Evolutionary conservation across 2,797 vertebrate genomes (phyloP), one percentile per base, ranked within the genome.

Genomic region (Podargus strigoides): DNA sequence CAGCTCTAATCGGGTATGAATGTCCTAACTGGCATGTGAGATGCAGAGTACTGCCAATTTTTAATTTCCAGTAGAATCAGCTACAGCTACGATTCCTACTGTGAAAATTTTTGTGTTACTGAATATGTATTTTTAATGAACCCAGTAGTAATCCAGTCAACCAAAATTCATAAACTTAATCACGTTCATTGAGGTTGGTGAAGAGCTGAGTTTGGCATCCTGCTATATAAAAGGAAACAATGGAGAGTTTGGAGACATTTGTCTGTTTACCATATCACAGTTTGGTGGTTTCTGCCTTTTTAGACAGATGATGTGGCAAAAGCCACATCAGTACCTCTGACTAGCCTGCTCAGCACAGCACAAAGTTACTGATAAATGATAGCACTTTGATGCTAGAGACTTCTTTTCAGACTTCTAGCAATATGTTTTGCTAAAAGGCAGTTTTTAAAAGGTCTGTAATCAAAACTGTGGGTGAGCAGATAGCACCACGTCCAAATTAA

Each of bases 41-140:
- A 68, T 76, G 44, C 37, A 67, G 50, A 69, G 4, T 81, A 27
- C 50, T 91, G 85, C 85, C 59, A 67, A 30, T 72, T 88, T 89
- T 81, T 86, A 73, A 81, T 90, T 95, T 94, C 53, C 73, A 84
- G 42, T 66, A 81, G 82, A 89, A 83, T 77, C 58, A 85, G 44
- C 47, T 59, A 32, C 42, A 72, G 32, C 60, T 94, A 55, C 30
- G 62, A 84, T 75, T 91, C 66, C 32, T 84, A 36, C 42, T 66
- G 83, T 86, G 92, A 83, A 92, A 86, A 87, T 85, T 13, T 85
- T 4, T 93, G 13, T 64, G 59, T 77, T 73, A 79, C 59, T 60
- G 63, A 69, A 20, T 77, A 37, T 30, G 16, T 73, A 50, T 84
- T 87, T 90, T 86, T 84, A 86, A 90, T 85, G 59, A 93, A 87